A percentile compares a stretch with the other conserved stretches of the same genome.
These are phyloP conservation scores for Heliconius eleuchia DNA, from an alignment of 1,140 invertebrate genomes.

Conservation along the genomic window DNA sequence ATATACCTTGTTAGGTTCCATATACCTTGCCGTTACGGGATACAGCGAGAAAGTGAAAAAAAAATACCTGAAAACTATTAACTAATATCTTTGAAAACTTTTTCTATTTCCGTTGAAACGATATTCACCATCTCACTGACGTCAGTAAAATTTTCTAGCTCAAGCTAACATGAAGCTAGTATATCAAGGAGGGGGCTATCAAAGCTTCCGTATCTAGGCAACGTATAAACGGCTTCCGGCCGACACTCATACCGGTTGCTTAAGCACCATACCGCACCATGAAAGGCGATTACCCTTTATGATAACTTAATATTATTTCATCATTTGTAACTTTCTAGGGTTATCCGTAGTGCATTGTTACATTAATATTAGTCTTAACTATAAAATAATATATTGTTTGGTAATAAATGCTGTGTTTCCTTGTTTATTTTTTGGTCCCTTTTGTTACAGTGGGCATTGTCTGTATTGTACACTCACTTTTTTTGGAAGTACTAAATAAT, in stretches of 20 bases:
- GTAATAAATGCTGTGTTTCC: too few relatives aligned
- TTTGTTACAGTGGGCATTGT: too few relatives aligned
- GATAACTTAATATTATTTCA: slow-evolving; percentile 7
- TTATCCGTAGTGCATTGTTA: neutral
- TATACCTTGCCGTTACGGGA: too few relatives aligned
- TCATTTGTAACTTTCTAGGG: neutral
- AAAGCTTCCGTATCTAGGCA: slow-evolving; percentile 22
- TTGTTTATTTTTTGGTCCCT: too few relatives aligned
- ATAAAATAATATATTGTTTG: too few relatives aligned
- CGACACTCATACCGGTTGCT: slow-evolving; percentile 17
- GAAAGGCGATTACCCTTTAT: slow-evolving; percentile 6
- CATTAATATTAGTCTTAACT: too few relatives aligned
- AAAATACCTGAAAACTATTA: too few relatives aligned
- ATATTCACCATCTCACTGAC: neutral
- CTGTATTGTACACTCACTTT: too few relatives aligned
- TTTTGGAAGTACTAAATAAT: too few relatives aligned
- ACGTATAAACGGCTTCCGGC: slow-evolving; percentile 23
- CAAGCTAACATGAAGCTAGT: slow-evolving; percentile 3
- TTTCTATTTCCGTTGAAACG: neutral
- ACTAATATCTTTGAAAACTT: neutral
- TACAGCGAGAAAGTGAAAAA: too few relatives aligned
- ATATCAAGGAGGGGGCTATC: slow-evolving; percentile 15
- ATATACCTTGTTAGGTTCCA: too few relatives aligned
- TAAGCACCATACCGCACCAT: slow-evolving; percentile 18
- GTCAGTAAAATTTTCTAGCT: neutral